Base-by-base conservation (phyloP, 2,113 vertebrate genomes). In the Vulpes vulpes region DNA sequence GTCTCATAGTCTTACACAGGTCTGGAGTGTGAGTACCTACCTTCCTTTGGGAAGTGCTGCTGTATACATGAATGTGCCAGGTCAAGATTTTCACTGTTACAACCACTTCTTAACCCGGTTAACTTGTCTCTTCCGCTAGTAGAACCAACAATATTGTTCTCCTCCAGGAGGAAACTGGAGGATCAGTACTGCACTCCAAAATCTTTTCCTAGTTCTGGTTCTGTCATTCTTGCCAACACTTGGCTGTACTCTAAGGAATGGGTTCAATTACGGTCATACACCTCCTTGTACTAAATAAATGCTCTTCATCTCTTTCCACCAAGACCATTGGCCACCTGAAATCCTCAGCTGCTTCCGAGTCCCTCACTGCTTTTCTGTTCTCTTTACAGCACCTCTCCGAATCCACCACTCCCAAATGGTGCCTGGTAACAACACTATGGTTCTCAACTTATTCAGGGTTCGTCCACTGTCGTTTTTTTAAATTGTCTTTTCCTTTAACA, bases 31-130 rank as follows among this genome's bases (percentile, higher is more conserved):
- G 11, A 79, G 38, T 14, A 8, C 27, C 80, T 94, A 8, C 27
- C 80, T 94, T 32, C 35, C n/a, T 84, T 38, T 57, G 9, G 38
- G 83, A 55, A 71, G 88, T 35, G 16, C 35, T 78, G 35, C 17
- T 32, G 8, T 2, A 38, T 23, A 14, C 2, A 59, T 10, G 16
- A 9, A 16, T 0, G 7, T 11, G n/a, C 4, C 62, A 59, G 59
- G 27, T 65, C 25, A 57, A 32, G 38, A 16, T 3, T 11, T 5
- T 35, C n/a, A 62, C 27, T 49, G 62, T 32, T 49, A 23, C 12
- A 76, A 59, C 64, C 32, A 49, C 35, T 60, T 76, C 43, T 15
- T 15, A 35, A 86, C 35, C 5, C 32, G 49, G 25, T 11, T 23
- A 20, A 27, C 38, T 59, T 16, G 64, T 51, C 35, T 65, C 57